Evolutionary conservation across 2,797 vertebrate species (phyloP), one percentile per base, ranked within the genome.

Genomic region (Sebastes hopkinsi): DNA sequence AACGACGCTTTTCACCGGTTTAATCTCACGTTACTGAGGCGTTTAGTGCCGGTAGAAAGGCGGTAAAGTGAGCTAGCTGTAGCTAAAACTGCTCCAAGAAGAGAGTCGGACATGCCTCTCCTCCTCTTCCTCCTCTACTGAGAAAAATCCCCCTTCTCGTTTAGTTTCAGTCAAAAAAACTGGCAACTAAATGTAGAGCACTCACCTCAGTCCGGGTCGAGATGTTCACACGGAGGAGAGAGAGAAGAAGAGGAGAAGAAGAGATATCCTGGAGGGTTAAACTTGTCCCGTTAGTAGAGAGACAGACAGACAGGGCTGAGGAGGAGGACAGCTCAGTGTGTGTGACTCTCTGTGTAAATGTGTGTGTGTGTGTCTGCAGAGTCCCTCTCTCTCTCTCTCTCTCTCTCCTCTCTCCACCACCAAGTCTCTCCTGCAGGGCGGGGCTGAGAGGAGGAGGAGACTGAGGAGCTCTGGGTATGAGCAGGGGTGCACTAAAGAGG

Each of bases 391-490:
- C 81, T 69, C 82, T 65, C 64, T 73, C 80, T 69, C 89, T 80
- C 84, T 25, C 38, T 65, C 77, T 81, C 80, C 32, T 22, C 50
- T 14, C 42, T 75, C 18, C 67, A 75, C 75, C 67, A 77, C 76
- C 36, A 66, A 90, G 90, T 90, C 92, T 85, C 88, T 90, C 90
- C 91, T 88, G n/a, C 83, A 77, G 91, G 94, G 94, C 92, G 94
- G 94, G 73, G 91, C 91, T 42, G 38, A 16, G 38, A 16, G 38
- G 38, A 42, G 38, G 38, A 42, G 38, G 38, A 42, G 38, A 42
- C 38, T 42, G 38, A 42, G 38, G 38, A 42, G 38, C 38, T 16
- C 38, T 42, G 38, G 38, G 38, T 42, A 16, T 16, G 36, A 6
- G 14, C 38, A 42, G 38, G 38, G 38, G 38, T 42, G 38, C 38